Evolutionary conservation across 2,888 invertebrate genomes (phyloP), one percentile per base, ranked within the genome.

Genomic region (Mechanitis mazaeus): DNA sequence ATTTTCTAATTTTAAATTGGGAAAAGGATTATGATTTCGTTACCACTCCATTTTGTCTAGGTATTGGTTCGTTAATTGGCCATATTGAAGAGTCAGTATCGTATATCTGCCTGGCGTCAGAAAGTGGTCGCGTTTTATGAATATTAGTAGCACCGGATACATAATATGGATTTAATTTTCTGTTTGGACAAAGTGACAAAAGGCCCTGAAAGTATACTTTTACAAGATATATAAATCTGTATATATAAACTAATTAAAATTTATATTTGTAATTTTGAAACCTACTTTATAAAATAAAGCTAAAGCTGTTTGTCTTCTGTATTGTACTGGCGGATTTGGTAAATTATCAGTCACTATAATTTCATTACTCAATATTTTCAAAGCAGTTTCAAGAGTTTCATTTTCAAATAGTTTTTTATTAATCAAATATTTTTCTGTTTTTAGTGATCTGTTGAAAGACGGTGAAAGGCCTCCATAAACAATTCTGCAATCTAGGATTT

Each of bases 221-320:
- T 9, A 42, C 6, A 35, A 35, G 35, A 35, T 5, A 35, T 2
- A 3, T 35, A 35, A 35, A 35, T 35, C 6, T 47, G 31, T 31
- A 50, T 28, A 31, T 11, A 3, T 28, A 31, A 7, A 31, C 7
- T 35, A 33, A 57, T 57, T 54, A 33, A 5, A 28, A 45, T 45
- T 12, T 33, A 50, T 60, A 9, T 42, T 42, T 38, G 38, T 6
- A 38, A 38, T 28, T 33, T 33, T 47, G 28, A 20, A 28, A 46
- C 50, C 70, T 78, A 93, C 94, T 89, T 94, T 94, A 75, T 94
- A 95, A 71, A 94, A 92, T 7, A 95, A 81, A 55, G 92, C 85
- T 54, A 92, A 82, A 0, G 94, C 93, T 31, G 94, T 82, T 45
- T 87, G 84, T 70, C 90, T 92, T 54, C 94, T 87, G 71, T 92